phyloP scores from a whole-genome alignment of 92 coral and sea anemone genomes.

The Paramuricea clavata region DNA sequence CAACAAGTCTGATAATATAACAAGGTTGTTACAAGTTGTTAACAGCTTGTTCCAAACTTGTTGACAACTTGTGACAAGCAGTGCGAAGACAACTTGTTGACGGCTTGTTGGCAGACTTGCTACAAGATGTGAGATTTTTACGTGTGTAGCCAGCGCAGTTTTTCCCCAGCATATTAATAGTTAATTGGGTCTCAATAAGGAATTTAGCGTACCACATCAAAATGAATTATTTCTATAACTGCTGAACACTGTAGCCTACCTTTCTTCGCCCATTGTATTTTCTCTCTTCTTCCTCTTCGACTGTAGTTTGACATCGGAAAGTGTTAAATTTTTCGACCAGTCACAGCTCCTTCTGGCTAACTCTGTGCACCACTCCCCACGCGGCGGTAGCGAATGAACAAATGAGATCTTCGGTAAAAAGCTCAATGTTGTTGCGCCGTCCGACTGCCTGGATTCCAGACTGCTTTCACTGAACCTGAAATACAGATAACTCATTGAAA shows the following conservation, averaged over 20 bases:
- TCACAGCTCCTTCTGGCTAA: conserved; percentile 82
- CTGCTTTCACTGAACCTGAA: conserved; percentile 36
- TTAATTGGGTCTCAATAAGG: too few species aligned
- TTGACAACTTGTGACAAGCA: too few species aligned
- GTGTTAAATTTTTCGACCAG: conserved; percentile 34
- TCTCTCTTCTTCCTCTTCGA: conserved; percentile 3
- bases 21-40: too few species aligned
- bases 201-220: too few species aligned
- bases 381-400: conserved; percentile 94
- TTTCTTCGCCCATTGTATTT: neutral
- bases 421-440: conserved; percentile 57
- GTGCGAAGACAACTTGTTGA: too few species aligned
- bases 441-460: conserved; percentile 17
- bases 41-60: too few species aligned
- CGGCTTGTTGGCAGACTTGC: too few species aligned
- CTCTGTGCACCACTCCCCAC: conserved; percentile 99
- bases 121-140: too few species aligned
- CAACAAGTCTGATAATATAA: too few species aligned
- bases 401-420: conserved; percentile 93
- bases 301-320: neutral
- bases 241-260: too few species aligned
- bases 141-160: too few species aligned
- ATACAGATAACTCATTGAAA: conserved; percentile 55
- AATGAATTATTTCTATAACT: neutral
- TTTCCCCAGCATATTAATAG: too few species aligned